Conservation (phyloP, 2,797 vertebrate species). For the Myotis daubentonii region DNA sequence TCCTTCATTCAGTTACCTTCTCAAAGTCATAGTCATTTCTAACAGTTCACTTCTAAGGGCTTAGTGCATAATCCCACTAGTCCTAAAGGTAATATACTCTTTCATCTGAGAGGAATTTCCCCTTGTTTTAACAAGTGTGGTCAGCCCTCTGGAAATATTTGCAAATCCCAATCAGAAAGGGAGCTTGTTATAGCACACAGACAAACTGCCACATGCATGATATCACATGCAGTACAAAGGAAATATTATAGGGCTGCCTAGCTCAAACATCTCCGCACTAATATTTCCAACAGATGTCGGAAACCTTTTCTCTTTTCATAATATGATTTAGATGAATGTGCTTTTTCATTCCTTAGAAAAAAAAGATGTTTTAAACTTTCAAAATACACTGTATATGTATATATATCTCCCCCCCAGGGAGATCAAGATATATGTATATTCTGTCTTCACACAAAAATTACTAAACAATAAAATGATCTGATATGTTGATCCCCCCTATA, state of each 20-base stretch:
- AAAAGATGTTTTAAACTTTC: conserved; percentile 34
- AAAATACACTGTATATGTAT: not conserved
- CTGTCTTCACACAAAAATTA: not conserved
- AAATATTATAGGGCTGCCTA: conserved; percentile 56
- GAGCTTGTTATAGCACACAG: conserved; percentile 18
- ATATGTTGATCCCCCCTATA: not conserved
- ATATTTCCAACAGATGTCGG: conserved; percentile 69
- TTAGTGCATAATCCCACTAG: not conserved
- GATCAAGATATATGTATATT: not conserved
- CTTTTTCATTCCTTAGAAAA: conserved; percentile 56
- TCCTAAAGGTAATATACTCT: conserved; percentile 36
- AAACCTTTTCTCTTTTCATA: conserved; percentile 33
- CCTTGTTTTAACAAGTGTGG: conserved; percentile 70
- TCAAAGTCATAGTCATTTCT: not conserved
- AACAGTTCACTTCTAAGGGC: not conserved
- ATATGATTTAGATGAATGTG: conserved; percentile 20
- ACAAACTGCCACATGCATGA: conserved; percentile 11
- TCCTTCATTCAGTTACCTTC: not conserved
- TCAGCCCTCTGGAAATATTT: conserved; percentile 57
- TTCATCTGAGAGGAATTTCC: conserved; percentile 47
- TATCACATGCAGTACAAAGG: conserved; percentile 47
- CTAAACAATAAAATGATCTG: not conserved
- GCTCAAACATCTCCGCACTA: conserved; percentile 36
- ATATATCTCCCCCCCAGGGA: not conserved
- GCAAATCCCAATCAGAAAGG: conserved; percentile 41